A percentile compares a stretch with the other conserved stretches of the same genome.
Evolutionary conservation across 2,113 vertebrate species (phyloP).

Genomic region (Lasiurus cinereus): DNA sequence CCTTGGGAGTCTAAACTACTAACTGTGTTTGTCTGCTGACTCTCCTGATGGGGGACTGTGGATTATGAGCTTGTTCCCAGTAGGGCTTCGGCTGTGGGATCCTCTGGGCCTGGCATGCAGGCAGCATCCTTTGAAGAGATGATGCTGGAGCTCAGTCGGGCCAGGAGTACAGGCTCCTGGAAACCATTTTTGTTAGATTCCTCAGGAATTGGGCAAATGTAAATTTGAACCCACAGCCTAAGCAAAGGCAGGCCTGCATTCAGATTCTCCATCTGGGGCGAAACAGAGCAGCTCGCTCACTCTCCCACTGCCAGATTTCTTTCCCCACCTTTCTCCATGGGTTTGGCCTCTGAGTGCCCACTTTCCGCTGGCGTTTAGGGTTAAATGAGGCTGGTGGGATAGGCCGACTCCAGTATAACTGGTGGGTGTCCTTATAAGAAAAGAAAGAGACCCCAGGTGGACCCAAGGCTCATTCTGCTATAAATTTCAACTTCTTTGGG

Average conservation of each 20-base stretch:
- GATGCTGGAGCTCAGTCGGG: background rate
- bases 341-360: background rate
- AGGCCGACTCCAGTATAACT: background rate
- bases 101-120: background rate
- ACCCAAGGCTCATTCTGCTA: background rate
- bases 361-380: background rate
- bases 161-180: background rate
- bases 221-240: background rate
- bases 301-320: accelerated
- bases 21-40: background rate
- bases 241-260: background rate
- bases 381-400: background rate
- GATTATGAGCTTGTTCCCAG: background rate
- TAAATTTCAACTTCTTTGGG: background rate
- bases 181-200: background rate
- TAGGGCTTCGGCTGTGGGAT: background rate
- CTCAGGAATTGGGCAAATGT: background rate
- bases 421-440: background rate
- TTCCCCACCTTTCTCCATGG: accelerated
- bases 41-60: background rate
- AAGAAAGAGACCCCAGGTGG: background rate
- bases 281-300: background rate
- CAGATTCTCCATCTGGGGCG: background rate
- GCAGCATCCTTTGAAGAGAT: background rate
- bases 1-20: background rate